Percentiles rank a stretch among this genome's conserved stretches.
These are phyloP conservation scores for Cosmopolites sordidus DNA, from an alignment of 2,888 invertebrate genomes.

Conservation along the genomic window DNA sequence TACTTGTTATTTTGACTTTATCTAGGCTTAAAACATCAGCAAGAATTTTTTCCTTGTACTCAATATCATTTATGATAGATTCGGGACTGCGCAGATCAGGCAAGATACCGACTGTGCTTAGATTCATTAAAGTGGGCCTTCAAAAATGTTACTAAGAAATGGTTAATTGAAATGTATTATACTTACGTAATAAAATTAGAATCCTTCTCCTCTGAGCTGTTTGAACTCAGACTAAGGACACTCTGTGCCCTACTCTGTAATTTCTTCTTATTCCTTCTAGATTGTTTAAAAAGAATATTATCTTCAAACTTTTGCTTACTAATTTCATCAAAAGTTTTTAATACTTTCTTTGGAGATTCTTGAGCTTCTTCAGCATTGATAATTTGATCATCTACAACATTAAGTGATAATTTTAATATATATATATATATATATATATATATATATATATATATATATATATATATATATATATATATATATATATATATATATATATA, in stretches of 20 bases:
- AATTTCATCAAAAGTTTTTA: slow-evolving; percentile 62
- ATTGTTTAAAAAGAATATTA: slow-evolving; percentile 63
- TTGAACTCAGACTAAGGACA: slow-evolving; percentile 38
- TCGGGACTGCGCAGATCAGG: slow-evolving; percentile 59
- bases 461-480: too few species aligned
- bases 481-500: too few species aligned
- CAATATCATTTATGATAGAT: slow-evolving; percentile 66
- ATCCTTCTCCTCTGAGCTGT: slow-evolving; percentile 42
- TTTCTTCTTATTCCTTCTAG: slow-evolving; percentile 49
- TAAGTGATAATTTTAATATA: too few species aligned
- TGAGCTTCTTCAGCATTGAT: slow-evolving; percentile 71
- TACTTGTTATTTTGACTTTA: slow-evolving; percentile 31
- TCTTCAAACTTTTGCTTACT: slow-evolving; percentile 69
- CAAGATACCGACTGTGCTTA: slow-evolving; percentile 49
- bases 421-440: too few species aligned
- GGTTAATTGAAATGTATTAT: too few species aligned
- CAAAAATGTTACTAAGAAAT: slow-evolving; percentile 4
- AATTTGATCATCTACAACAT: not conserved
- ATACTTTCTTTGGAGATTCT: slow-evolving; percentile 55
- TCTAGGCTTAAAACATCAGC: slow-evolving; percentile 65
- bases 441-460: too few species aligned
- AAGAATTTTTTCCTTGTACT: slow-evolving; percentile 68
- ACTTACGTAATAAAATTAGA: slow-evolving; percentile 27
- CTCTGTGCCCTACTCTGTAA: slow-evolving; percentile 34
- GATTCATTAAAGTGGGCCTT: slow-evolving; percentile 50